Conservation (phyloP, 2,797 vertebrate genomes). For the Tympanoctomys barrerae region DNA sequence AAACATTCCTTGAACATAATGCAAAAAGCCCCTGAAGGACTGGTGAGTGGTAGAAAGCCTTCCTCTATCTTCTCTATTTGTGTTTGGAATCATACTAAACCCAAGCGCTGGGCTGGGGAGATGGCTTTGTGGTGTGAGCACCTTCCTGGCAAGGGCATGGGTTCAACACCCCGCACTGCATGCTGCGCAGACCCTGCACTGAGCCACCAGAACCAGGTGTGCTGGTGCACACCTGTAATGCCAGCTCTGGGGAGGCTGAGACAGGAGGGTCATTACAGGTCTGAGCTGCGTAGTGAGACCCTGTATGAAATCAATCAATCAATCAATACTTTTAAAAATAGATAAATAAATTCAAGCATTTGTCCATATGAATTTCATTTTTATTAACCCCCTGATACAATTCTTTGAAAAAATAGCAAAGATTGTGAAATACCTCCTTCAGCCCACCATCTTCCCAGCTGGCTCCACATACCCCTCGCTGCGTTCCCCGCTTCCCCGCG, state of each 20-base stretch:
- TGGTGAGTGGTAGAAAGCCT: neutral
- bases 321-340: no score
- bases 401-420: neutral
- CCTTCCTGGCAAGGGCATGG: no score
- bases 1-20: neutral
- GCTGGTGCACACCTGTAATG: no score
- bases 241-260: no score
- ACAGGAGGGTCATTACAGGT: no score
- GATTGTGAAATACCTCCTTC: conserved; percentile 12
- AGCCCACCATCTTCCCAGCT: neutral
- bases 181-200: no score
- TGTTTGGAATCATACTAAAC: conserved; percentile 27
- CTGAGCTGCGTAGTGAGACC: no score
- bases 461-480: neutral
- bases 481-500: fast-evolving
- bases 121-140: no score
- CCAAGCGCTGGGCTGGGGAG: neutral
- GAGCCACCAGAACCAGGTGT: no score
- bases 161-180: no score
- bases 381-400: neutral
- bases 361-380: neutral
- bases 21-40: neutral
- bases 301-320: no score
- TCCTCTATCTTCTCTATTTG: neutral
- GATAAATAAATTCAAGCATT: neutral